Percentiles rank a stretch among this genome's conserved stretches.
Conservation (phyloP, 2,113 vertebrate species). For the Phylloscopus whistleri region DNA sequence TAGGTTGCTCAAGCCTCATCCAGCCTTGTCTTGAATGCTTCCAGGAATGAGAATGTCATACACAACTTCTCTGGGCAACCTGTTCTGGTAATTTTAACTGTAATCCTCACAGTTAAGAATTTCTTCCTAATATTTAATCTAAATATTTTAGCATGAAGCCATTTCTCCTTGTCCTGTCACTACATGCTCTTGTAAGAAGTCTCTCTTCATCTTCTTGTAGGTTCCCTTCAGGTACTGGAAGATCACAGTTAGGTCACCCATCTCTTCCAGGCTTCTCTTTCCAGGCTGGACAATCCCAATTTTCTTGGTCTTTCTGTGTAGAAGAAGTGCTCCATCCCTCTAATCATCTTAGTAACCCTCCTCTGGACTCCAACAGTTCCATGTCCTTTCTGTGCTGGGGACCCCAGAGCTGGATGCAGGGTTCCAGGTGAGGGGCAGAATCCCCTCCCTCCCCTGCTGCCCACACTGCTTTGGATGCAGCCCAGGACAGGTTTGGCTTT, state of each 20-base stretch:
- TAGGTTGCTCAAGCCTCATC: background rate
- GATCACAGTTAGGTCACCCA: background rate
- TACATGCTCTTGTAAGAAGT: background rate
- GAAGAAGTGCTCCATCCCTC: background rate
- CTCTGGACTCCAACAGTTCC: background rate
- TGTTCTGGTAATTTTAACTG: background rate
- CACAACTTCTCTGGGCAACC: background rate
- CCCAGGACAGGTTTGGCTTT: no score
- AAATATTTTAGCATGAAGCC: background rate
- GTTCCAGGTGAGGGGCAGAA: no score
- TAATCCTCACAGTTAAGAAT: background rate
- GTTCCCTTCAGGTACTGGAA: background rate
- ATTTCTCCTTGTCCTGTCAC: background rate
- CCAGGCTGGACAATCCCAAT: background rate
- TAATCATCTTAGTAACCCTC: background rate
- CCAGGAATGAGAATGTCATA: background rate
- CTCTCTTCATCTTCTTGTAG: background rate
- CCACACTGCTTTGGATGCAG: no score
- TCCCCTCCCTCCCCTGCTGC: no score
- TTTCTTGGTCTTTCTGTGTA: background rate
- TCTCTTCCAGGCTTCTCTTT: background rate
- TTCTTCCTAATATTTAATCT: background rate
- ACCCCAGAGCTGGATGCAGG: no score
- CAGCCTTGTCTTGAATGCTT: background rate
- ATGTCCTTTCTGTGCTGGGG: background rate